Percentiles rank a stretch among this genome's conserved stretches.
phyloP scores from a whole-genome alignment of 1,140 invertebrate species.

The Adoxophyes honmai region DNA sequence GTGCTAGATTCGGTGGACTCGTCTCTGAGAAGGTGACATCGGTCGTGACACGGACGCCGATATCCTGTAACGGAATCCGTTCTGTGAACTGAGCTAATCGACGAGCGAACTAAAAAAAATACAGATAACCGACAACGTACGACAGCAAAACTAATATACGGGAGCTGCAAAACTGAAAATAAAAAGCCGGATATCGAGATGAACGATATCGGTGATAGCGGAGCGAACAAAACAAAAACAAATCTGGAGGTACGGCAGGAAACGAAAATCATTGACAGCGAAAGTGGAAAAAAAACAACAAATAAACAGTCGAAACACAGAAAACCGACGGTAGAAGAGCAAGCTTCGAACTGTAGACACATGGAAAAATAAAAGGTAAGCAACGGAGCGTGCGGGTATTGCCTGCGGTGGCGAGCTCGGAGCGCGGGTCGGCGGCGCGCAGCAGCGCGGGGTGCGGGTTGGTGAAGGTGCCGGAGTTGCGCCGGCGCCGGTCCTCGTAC shows the following conservation, averaged over 20 bases:
- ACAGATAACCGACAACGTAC: not conserved
- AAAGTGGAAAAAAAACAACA: no score
- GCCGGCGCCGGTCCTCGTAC: conserved; percentile 49
- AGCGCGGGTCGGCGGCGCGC: conserved; percentile 52
- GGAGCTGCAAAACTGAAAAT: conserved; percentile 7
- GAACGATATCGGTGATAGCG: conserved; percentile 1
- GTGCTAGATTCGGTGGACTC: conserved; percentile 70
- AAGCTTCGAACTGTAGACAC: no score
- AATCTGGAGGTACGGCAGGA: conserved; percentile 19
- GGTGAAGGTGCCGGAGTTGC: conserved; percentile 66
- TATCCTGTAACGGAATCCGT: conserved; percentile 44
- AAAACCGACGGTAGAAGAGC: no score
- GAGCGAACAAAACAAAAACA: conserved; percentile 17
- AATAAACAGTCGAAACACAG: no score
- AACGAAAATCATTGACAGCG: conserved; percentile 9
- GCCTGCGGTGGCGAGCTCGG: conserved; percentile 70
- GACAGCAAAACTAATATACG: not conserved
- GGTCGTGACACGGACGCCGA: conserved; percentile 46
- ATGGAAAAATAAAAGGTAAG: no score
- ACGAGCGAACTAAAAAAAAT: no score
- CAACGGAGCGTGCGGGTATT: no score
- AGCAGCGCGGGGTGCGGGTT: conserved; percentile 66
- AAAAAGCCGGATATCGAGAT: conserved; percentile 24
- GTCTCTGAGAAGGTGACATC: conserved; percentile 50
- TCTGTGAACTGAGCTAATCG: not conserved